Conservation (phyloP, 2,888 invertebrate genomes). For the Galerucella pusilla region DNA sequence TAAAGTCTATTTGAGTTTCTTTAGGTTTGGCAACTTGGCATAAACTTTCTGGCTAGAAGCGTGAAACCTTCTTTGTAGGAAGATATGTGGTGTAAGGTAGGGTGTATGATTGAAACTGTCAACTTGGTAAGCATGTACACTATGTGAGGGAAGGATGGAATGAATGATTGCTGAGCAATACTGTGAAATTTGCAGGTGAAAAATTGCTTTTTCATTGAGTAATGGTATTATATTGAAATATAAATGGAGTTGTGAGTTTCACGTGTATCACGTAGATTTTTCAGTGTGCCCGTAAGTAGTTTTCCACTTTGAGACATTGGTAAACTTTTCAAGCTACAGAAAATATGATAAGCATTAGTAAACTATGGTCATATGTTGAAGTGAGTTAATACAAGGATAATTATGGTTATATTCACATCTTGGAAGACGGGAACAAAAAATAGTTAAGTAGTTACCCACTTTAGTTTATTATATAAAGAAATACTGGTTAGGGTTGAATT, state of each 20-base stretch:
- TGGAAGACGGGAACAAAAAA: no score
- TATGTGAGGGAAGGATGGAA: not conserved
- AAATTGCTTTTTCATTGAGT: not conserved
- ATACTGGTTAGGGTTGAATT: not conserved
- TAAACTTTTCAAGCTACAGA: no score
- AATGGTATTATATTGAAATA: not conserved
- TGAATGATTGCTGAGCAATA: not conserved
- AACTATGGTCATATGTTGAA: no score
- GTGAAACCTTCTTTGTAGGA: not conserved
- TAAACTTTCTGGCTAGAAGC: not conserved
- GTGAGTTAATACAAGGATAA: no score
- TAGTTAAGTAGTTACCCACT: not conserved
- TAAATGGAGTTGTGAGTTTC: not conserved
- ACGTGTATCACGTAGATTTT: not conserved
- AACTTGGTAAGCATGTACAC: not conserved
- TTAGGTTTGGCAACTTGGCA: not conserved
- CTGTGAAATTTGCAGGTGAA: not conserved
- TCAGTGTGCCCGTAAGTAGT: not conserved
- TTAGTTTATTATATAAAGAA: not conserved
- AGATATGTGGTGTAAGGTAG: not conserved
- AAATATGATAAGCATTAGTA: no score
- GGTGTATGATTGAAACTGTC: not conserved
- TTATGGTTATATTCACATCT: no score
- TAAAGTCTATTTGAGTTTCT: not conserved
- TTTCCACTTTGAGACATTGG: not conserved